Percentiles rank a stretch among this genome's conserved stretches.
phyloP scores from a whole-genome alignment of 1,140 invertebrate species.

The Papilio xuthus region DNA sequence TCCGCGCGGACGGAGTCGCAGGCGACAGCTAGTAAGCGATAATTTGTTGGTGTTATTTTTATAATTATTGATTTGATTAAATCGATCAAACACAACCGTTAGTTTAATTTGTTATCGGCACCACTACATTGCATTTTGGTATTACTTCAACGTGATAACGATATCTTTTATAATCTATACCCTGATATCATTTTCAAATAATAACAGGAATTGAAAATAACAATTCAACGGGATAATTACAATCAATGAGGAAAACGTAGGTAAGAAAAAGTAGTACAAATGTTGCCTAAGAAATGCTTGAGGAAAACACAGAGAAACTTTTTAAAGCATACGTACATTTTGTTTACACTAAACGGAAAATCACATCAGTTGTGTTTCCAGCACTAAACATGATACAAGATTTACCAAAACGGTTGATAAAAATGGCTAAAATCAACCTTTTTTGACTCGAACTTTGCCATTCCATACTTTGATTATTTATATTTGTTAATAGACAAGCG shows the following conservation, averaged over 20 bases:
- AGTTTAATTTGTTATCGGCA: neutral
- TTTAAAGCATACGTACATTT: neutral
- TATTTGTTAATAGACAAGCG: too few species aligned
- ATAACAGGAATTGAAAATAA: neutral
- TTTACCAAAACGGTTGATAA: neutral
- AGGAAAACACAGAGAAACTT: neutral
- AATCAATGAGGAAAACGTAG: neutral
- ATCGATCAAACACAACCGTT: neutral
- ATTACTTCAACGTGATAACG: neutral
- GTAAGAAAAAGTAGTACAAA: too few species aligned
- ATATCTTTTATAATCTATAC: constrained; percentile 16
- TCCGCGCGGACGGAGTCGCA: too few species aligned
- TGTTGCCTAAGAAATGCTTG: neutral
- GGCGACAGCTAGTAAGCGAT: neutral
- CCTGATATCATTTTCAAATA: constrained; percentile 10
- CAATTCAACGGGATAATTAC: neutral
- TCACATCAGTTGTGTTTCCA: neutral
- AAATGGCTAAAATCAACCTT: neutral
- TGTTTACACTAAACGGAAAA: neutral
- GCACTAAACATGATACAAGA: neutral
- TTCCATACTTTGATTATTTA: too few species aligned
- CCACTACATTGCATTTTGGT: neutral
- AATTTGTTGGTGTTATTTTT: neutral
- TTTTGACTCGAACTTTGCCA: too few species aligned
- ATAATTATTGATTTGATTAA: neutral